Evolutionary conservation across 1,140 invertebrate genomes (phyloP).

Genomic region (Rhyzopertha dominica): DNA sequence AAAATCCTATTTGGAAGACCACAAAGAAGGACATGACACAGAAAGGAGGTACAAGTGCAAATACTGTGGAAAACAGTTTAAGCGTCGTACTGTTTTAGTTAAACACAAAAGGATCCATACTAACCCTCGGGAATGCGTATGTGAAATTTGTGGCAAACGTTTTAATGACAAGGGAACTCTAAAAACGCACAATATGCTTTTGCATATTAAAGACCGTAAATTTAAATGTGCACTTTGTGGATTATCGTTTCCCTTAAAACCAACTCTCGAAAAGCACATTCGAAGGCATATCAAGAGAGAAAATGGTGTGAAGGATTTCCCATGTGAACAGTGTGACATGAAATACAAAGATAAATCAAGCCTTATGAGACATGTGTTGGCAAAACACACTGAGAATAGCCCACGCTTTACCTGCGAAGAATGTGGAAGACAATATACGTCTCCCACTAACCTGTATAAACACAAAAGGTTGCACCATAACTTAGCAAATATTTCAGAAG

Average conservation of each 20-base stretch:
- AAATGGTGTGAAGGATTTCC: conserved; percentile 18
- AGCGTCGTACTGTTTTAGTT: conserved; percentile 46
- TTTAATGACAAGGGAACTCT: conserved; percentile 32
- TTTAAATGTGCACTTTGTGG: conserved; percentile 35
- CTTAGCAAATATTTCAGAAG: too few relatives aligned
- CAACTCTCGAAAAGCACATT: conserved; percentile 33
- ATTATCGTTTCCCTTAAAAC: conserved; percentile 30
- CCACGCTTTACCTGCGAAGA: too few relatives aligned
- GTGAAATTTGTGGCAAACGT: conserved; percentile 30
- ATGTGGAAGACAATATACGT: too few relatives aligned
- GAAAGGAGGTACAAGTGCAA: conserved; percentile 51
- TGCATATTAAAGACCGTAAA: conserved; percentile 29
- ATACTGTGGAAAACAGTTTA: conserved; percentile 51
- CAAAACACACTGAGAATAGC: too few relatives aligned
- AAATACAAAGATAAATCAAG: conserved; percentile 29
- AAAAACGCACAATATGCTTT: conserved; percentile 30
- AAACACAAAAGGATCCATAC: conserved; percentile 47
- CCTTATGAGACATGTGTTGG: conserved; percentile 23
- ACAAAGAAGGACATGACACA: conserved; percentile 42
- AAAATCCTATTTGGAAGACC: conserved; percentile 30
- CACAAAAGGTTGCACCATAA: too few relatives aligned
- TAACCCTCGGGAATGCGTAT: conserved; percentile 31
- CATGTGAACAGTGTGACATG: conserved; percentile 23
- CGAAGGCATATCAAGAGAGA: conserved; percentile 25
- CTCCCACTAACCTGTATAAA: too few relatives aligned